A percentile compares a stretch with the other conserved stretches of the same genome.
Evolutionary conservation across 2,113 vertebrate species (phyloP).

Genomic region (Chascanopsetta lugubris): DNA sequence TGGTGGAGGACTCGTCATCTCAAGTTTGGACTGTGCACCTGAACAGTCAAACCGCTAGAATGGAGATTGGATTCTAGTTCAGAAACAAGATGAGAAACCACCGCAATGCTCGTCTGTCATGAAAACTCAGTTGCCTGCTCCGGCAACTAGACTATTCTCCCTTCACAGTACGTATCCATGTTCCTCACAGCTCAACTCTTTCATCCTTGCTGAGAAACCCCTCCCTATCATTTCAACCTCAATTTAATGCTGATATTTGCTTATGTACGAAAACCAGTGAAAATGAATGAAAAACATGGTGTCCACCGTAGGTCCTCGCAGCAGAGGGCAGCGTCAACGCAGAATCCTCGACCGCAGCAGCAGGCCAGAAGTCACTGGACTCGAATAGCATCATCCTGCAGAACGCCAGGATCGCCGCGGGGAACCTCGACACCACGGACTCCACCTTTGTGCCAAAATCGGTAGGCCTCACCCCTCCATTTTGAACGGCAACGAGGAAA

Average conservation of each 20-base stretch:
- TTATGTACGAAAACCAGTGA: neutral
- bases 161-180: neutral
- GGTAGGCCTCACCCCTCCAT: conserved; percentile 66
- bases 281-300: neutral
- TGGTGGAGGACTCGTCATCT: neutral
- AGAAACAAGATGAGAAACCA: neutral
- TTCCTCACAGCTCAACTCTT: neutral
- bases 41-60: neutral
- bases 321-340: neutral
- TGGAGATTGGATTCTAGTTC: no score
- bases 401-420: conserved; percentile 80
- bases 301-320: conserved; percentile 35
- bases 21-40: neutral
- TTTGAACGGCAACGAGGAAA: neutral
- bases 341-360: conserved; percentile 20
- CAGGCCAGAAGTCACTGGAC: conserved; percentile 45
- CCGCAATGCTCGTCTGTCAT: neutral
- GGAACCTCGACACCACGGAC: conserved; percentile 80
- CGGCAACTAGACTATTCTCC: neutral
- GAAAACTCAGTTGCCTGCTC: neutral
- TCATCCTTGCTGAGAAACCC: neutral
- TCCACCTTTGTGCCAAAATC: conserved; percentile 86
- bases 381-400: conserved; percentile 77
- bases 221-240: neutral
- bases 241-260: no score